Evolutionary conservation across 1,140 invertebrate genomes (phyloP).

Genomic region (Drosophila mojavensis): DNA sequence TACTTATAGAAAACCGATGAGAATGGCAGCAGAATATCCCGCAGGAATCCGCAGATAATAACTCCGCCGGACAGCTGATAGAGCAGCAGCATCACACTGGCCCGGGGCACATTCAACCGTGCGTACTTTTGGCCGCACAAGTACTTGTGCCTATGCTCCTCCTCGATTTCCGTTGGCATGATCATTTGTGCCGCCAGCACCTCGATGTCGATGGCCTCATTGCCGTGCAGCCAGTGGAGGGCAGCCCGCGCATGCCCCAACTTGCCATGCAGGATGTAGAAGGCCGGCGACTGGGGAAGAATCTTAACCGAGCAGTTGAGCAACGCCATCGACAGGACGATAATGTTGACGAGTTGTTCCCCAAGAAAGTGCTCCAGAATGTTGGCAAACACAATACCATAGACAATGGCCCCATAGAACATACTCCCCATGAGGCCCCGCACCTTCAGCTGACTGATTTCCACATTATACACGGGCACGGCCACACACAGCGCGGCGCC

Average conservation of each 20-base stretch:
- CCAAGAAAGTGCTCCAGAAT: conserved; percentile 80
- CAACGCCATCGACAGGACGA: conserved; percentile 85
- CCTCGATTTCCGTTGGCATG: background rate
- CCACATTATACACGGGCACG: conserved; percentile 89
- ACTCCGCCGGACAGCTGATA: background rate
- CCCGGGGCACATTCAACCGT: background rate
- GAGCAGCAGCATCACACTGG: background rate
- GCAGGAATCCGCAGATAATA: background rate
- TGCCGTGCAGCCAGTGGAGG: conserved; percentile 88
- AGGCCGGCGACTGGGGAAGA: conserved; percentile 89
- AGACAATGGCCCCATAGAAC: conserved; percentile 87
- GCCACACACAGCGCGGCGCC: conserved; percentile 89
- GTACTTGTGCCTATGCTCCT: too few species aligned
- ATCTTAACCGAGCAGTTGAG: conserved; percentile 86
- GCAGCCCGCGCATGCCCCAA: conserved; percentile 87
- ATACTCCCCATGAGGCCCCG: conserved; percentile 88
- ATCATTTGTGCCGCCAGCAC: conserved; percentile 36
- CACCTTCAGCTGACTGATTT: conserved; percentile 88
- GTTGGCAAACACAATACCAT: conserved; percentile 87
- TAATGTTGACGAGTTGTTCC: conserved; percentile 84
- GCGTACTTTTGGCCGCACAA: background rate
- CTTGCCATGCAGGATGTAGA: conserved; percentile 84
- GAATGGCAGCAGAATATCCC: background rate
- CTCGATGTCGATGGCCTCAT: conserved; percentile 85
- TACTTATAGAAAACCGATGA: rapidly evolving